These are phyloP conservation scores for Stigmatopora argus DNA, from an alignment of 2,113 vertebrate genomes.

Conservation along the genomic window DNA sequence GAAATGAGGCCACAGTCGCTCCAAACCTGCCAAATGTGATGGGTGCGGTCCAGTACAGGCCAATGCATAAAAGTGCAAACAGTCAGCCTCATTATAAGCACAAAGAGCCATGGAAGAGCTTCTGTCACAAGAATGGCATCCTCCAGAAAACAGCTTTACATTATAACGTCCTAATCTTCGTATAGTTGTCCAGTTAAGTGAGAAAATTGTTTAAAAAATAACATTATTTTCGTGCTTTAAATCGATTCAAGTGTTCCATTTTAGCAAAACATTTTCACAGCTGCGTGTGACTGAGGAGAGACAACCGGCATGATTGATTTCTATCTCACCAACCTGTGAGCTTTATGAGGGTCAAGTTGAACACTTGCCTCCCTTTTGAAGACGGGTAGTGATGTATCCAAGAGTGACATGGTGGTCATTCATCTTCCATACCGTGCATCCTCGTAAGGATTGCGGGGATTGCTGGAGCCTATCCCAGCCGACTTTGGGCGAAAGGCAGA, in stretches of 20 bases:
- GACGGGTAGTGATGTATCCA: not conserved
- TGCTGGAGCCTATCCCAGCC: too few relatives aligned
- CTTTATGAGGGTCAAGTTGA: constrained; percentile 1
- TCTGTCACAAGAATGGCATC: constrained; percentile 2
- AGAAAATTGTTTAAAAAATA: not conserved
- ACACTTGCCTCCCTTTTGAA: not conserved
- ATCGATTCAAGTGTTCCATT: not conserved
- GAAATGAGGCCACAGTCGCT: constrained; percentile 51
- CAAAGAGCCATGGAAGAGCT: constrained; percentile 31
- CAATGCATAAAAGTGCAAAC: constrained; percentile 20
- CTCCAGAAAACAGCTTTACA: not conserved
- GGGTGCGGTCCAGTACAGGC: not conserved
- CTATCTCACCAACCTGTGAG: constrained; percentile 4
- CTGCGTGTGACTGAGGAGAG: not conserved
- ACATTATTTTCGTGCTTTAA: not conserved
- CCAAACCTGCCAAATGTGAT: constrained; percentile 20
- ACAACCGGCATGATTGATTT: not conserved
- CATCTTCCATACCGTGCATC: not conserved
- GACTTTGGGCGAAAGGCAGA: too few relatives aligned
- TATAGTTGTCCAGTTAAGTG: not conserved
- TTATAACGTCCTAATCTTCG: not conserved
- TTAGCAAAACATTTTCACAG: not conserved
- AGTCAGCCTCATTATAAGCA: constrained; percentile 23
- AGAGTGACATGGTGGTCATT: not conserved
- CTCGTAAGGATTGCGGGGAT: too few relatives aligned